phyloP scores from a whole-genome alignment of 1,140 invertebrate species.

The Penaeus japonicus region DNA sequence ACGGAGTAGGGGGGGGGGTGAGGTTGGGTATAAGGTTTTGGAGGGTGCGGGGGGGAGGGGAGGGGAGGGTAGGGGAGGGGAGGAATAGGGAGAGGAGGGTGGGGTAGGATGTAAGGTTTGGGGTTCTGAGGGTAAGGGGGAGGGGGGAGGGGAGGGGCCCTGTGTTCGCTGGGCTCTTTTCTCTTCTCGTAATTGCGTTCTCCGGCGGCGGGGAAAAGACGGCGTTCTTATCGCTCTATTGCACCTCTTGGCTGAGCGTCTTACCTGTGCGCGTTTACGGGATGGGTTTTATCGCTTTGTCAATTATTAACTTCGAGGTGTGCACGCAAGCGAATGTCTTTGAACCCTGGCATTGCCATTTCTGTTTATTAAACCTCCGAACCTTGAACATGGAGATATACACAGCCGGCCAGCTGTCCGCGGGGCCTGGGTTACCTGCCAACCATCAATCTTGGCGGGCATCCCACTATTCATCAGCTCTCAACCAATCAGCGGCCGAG shows the following conservation, averaged over 20 bases:
- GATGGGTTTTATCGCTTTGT: too few relatives aligned
- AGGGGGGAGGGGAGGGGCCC: not conserved
- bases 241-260: too few relatives aligned
- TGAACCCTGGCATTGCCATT: not conserved
- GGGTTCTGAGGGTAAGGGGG: not conserved
- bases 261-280: too few relatives aligned
- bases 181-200: too few relatives aligned
- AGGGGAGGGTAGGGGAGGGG: not conserved
- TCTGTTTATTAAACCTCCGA: constrained; percentile 19
- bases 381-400: not conserved
- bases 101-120: not conserved
- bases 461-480: constrained; percentile 40
- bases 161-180: not conserved
- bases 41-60: not conserved
- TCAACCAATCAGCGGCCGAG: constrained; percentile 26
- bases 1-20: not conserved
- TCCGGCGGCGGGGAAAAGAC: too few relatives aligned
- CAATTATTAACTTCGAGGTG: not conserved
- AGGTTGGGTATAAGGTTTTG: not conserved
- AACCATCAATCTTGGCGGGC: constrained; percentile 42
- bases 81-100: not conserved
- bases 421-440: constrained; percentile 27
- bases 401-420: constrained; percentile 27
- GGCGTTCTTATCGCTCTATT: too few relatives aligned
- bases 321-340: too few relatives aligned